Base-by-base conservation (phyloP, 2,888 invertebrate species). In the Metacarcinus magister region DNA sequence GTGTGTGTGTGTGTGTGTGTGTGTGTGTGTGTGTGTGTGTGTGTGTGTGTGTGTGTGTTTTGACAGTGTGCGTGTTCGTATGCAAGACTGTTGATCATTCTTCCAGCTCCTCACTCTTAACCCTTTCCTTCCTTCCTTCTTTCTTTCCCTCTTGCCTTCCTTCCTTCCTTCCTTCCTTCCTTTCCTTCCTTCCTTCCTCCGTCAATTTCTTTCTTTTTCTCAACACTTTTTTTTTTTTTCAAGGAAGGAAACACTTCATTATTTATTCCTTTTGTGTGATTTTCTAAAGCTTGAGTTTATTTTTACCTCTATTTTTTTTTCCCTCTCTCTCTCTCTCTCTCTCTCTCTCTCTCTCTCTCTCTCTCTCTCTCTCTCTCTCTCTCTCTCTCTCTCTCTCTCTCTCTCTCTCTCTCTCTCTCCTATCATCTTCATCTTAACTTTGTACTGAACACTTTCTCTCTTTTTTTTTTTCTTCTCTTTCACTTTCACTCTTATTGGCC, bases 21-120 rank as follows among this genome's bases (percentile, higher is more conserved):
- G 67, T 67, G 67, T 67, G 67, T 67, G 67, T 67, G 67, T 67
- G 67, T 67, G 67, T 67, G 67, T 67, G 67, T 67, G 67, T 67
- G 67, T 67, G 67, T 67, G 67, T 67, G 67, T 67, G 67, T 67
- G 67, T 67, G 67, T 67, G 67, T 67, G 67, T 67, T 8, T 5
- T 23, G 67, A 23, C 23, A 32, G 82, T 82, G 82, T 82, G 82
- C 32, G 82, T 82, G 82, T 82, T 28, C 32, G 82, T 82, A 32
- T 82, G 82, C 32, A 13, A 10, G 82, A 10, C 7, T 82, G 32
- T 32, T 32, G 75, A 75, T 75, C 60, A 60, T 60, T 23, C 60
- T 23, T 60, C 13, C 60, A 10, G 16, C 23, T 60, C 16, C 23
- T 60, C 8, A 60, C 60, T 60, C 23, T 16, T 10, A 60, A 60